Evolutionary conservation across 2,888 invertebrate genomes (phyloP).

Genomic region (Enoplolaimus lenunculus): DNA sequence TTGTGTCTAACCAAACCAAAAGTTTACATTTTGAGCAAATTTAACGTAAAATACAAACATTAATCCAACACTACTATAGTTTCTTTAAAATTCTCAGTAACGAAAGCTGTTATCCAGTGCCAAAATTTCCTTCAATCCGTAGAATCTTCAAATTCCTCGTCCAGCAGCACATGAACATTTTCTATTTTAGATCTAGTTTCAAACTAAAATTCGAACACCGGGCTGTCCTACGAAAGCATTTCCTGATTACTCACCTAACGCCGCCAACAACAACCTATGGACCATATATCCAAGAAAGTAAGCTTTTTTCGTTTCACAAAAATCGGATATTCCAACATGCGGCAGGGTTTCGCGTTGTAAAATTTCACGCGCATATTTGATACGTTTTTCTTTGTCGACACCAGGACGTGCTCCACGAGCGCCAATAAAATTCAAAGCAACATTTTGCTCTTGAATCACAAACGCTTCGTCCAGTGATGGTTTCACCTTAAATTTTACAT

Average conservation of each 20-base stretch:
- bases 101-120: no score
- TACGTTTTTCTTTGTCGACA: constrained; percentile 94
- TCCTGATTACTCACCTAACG: constrained; percentile 6
- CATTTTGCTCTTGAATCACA: constrained; percentile 96
- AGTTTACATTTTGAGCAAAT: no score
- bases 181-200: no score
- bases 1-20: no score
- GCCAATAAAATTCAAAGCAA: constrained; percentile 95
- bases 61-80: no score
- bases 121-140: no score
- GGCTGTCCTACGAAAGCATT: no score
- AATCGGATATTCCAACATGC: constrained; percentile 96
- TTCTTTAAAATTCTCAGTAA: no score
- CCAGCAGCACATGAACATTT: no score
- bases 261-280: constrained; percentile 74
- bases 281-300: constrained; percentile 70
- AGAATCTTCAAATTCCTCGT: no score
- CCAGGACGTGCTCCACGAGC: constrained; percentile 91
- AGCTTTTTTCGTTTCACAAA: constrained; percentile 98
- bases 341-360: constrained; percentile 99
- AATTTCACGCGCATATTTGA: constrained; percentile 97
- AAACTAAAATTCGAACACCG: no score
- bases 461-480: constrained; percentile 98
- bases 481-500: constrained; percentile 52
- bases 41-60: no score